Conservation (phyloP, 2,113 vertebrate genomes). For the Rafetus swinhoei region DNA sequence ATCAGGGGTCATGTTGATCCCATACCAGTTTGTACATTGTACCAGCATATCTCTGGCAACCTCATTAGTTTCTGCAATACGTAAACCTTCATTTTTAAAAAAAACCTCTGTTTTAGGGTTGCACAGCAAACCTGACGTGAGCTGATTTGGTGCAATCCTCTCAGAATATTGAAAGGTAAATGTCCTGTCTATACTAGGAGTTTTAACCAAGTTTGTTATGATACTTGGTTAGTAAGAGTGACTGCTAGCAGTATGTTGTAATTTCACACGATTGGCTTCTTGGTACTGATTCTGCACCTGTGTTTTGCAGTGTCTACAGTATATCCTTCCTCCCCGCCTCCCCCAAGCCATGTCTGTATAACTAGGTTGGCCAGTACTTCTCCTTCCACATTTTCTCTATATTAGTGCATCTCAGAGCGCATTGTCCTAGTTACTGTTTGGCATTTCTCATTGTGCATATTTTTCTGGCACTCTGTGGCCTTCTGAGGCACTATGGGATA, state of each 20-base stretch:
- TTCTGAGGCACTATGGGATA: neutral
- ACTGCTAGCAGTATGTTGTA: neutral
- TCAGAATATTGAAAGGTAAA: neutral
- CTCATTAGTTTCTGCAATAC: neutral
- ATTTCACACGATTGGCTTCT: fast-evolving
- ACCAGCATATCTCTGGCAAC: neutral
- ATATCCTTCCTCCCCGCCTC: neutral
- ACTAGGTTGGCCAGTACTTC: neutral
- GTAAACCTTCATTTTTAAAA: neutral
- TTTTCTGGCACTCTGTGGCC: neutral
- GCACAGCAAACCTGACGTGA: neutral
- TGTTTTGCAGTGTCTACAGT: neutral
- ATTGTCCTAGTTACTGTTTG: neutral
- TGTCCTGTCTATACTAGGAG: neutral
- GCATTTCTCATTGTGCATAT: neutral
- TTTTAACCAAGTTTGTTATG: neutral
- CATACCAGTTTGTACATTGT: neutral
- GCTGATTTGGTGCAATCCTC: neutral
- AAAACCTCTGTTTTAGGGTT: neutral
- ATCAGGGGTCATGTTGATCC: neutral
- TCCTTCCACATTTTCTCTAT: neutral
- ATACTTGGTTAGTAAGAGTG: neutral
- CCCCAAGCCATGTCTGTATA: neutral
- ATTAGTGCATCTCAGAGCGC: neutral
- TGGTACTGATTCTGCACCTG: neutral